A percentile compares a stretch with the other conserved stretches of the same genome.
phyloP scores from a whole-genome alignment of 2,888 invertebrate species.

The Scelioninae gen. 1 region DNA sequence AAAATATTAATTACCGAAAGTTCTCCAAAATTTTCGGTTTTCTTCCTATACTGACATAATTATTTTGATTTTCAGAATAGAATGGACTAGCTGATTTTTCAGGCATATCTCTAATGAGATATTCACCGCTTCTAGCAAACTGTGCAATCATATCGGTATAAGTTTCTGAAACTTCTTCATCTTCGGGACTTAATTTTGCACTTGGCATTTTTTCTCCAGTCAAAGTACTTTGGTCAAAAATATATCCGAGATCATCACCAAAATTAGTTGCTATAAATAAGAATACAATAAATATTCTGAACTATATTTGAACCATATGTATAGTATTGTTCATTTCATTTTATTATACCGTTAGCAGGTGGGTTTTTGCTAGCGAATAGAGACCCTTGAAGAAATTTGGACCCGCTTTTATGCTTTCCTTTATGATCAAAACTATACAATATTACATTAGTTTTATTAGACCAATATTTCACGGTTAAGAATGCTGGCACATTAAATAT shows the following conservation, averaged over 20 bases:
- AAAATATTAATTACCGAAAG: constrained; percentile 75
- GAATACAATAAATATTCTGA: not conserved
- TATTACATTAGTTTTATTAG: constrained; percentile 87
- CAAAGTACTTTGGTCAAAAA: constrained; percentile 76
- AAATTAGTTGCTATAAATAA: constrained; percentile 70
- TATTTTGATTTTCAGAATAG: constrained; percentile 76
- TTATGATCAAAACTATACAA: constrained; percentile 91
- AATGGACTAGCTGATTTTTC: constrained; percentile 77
- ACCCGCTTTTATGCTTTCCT: constrained; percentile 87
- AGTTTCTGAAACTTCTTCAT: constrained; percentile 87
- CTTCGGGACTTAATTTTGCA: constrained; percentile 85
- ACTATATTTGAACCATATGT: not conserved
- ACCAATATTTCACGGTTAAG: constrained; percentile 89
- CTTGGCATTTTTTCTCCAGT: constrained; percentile 73
- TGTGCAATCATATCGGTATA: constrained; percentile 88
- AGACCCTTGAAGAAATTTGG: constrained; percentile 88
- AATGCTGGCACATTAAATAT: constrained; percentile 91
- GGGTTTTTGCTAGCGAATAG: constrained; percentile 86
- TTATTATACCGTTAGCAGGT: constrained; percentile 39
- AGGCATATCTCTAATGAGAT: constrained; percentile 58
- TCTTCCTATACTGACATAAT: constrained; percentile 86
- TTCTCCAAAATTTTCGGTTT: constrained; percentile 84
- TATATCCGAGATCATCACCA: constrained; percentile 78
- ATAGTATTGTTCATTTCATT: not conserved
- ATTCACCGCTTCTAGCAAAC: constrained; percentile 87